Base-by-base conservation (phyloP, 1,140 invertebrate species). In the Rhysida immarginata region DNA sequence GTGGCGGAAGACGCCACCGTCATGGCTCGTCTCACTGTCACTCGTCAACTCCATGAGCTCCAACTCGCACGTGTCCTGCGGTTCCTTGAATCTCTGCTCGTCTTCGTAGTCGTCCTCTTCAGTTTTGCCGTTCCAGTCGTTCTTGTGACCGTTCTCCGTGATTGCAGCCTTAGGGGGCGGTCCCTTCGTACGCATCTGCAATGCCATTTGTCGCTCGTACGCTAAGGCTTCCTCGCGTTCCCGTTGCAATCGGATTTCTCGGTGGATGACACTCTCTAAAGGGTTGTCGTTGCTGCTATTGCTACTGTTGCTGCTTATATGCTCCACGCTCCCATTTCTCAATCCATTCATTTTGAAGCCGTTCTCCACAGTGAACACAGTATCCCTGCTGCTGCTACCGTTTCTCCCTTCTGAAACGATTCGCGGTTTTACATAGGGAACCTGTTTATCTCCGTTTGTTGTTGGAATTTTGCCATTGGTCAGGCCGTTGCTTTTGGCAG, bases 201-300 rank as follows among this genome's bases (percentile, higher is more conserved):
- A 8, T 11, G 44, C 44, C 44, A 35, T 52, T 48, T 62, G 51
- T 49, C 65, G 58, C 51, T 65, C 63, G 53, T 53, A 49, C 2
- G 59, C 59, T 0, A 72, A 44, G 29, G 68, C 65, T 46, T 62
- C 64, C 54, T 73, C 71, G 23, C 69, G 56, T 56, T 73, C 69
- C 25, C 55, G 58, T 59, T 74, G 72, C n/a, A 69, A 55, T 21
- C 69, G 61, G 26, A 74, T 73, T 58, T 71, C 69, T 21, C 64
- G 61, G 46, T 69, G 67, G 13, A 73, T 69, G 14, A 72, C 66
- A 53, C 65, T 71, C 56, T 73, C 71, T 55, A 8, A 35, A 5
- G 29, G 16, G 16, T 35, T 35, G 29, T 35, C 16, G 5, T 35
- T 35, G 5, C 16, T 16, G 5, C 16, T 5, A 16, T 35, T 35